These are phyloP conservation scores for Petrocephalus sullivani DNA, from an alignment of 2,797 vertebrate genomes.

Conservation along the genomic window DNA sequence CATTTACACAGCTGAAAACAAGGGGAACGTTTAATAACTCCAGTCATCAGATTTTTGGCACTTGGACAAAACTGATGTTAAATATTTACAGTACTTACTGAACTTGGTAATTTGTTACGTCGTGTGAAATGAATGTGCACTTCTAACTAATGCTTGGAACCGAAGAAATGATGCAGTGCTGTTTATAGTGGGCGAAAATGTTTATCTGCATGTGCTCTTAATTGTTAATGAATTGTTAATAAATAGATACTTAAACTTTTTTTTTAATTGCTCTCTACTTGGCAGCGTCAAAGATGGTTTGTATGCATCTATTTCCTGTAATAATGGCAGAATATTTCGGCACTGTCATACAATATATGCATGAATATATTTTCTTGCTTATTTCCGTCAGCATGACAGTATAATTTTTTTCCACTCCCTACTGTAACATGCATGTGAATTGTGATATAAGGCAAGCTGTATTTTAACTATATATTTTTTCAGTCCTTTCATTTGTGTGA, in stretches of 20 bases:
- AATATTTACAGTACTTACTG: conserved; percentile 4
- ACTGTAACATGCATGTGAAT: conserved; percentile 8
- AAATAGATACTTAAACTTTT: conserved; percentile 8
- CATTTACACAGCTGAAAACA: neutral
- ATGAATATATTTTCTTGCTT: conserved; percentile 8
- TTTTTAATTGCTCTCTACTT: conserved; percentile 41
- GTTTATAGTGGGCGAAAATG: neutral
- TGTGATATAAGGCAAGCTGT: neutral
- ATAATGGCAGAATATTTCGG: neutral
- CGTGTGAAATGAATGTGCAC: neutral
- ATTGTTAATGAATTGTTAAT: neutral
- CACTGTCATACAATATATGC: neutral
- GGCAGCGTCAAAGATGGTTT: conserved; percentile 96
- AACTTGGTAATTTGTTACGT: neutral
- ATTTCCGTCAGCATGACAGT: neutral
- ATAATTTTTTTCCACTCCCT: neutral
- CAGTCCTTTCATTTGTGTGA: neutral
- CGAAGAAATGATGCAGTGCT: neutral
- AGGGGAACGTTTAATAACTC: neutral
- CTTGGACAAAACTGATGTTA: neutral
- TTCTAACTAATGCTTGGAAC: neutral
- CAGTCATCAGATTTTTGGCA: neutral
- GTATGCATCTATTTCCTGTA: conserved; percentile 58
- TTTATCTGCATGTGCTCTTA: neutral
- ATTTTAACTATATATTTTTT: neutral